Base-by-base conservation (phyloP, 2,888 invertebrate species). In the Euclidia mi region DNA sequence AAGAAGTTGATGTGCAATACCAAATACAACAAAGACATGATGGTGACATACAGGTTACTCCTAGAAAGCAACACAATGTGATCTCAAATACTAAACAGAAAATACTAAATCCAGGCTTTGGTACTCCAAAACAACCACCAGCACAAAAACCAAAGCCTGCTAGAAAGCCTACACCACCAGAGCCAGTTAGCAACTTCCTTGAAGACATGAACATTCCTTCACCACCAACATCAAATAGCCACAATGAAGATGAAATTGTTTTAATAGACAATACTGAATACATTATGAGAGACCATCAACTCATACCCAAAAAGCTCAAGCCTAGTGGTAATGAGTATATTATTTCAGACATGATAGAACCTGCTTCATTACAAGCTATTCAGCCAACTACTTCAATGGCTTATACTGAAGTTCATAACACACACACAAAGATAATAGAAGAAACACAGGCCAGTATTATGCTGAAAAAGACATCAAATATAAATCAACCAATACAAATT, bases 211-310 rank as follows among this genome's bases (percentile, higher is more conserved):
- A 68, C 61, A 63, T 71, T 38, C 49, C 72, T 43, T 60, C 72
- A 38, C 42, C 49, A 52, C 62, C 74, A 44, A 59, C 1, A 20
- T 4, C 31, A 17, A 17, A 45, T 14, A 14, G 43, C 15, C 38
- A 71, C 38, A 73, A 64, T 52, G 70, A 75, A 31, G 70, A 81
- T 62, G 89, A 91, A 72, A 82, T 91, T 65, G 86, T 96, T 37
- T 88, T 96, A 14, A 89, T 96, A 56, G 96, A 96, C 71, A 95
- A 96, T 37, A 94, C 92, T 75, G 96, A 96, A 82, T 96, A 95
- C 74, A 89, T 96, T 56, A 82, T 96, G 69, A 89, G 80, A 70
- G 81, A 91, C 62, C 82, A 91, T 74, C 85, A 91, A 64, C 82
- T 93, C 34, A 82, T 90, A 61, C 88, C 86, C 18, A 88, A 76